Evolutionary conservation across 1,140 invertebrate species (phyloP), one percentile per base, ranked within the genome.

Genomic region (Leptinotarsa texana): DNA sequence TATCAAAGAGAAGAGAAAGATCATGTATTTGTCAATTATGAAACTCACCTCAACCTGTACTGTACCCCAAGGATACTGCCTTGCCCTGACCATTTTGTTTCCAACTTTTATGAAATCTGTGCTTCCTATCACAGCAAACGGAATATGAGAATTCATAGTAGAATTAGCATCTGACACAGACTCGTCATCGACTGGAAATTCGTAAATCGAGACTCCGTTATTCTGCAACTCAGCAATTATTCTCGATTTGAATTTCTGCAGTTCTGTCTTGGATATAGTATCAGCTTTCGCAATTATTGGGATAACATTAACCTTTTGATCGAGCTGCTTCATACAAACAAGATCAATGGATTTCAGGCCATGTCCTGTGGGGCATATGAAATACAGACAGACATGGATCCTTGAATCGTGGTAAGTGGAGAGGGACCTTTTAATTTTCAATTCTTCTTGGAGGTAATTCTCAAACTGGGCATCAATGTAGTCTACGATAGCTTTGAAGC

Each of bases 51-150:
- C 98, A 74, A 99, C 97, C 92, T 99, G 97, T 11, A 99, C 98
- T 4, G 96, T 98, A 65, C 98, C 98, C 98, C 98, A 99, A n/a
- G 98, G 98, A 89, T 99, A 99, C 85, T 99, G 96, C 17, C 98
- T 88, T 1, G 97, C 78, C 48, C 78, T 73, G 13, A 79, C 78
- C 57, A 77, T 68, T 88, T 99, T 99, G 84, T 96, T 98, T 49
- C 97, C 98, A 71, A 99, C 92, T 79, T 96, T 93, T 48, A 98
- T 94, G 87, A 99, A 98, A 87, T 99, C 98, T 17, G 95, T 98
- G 83, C 96, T 98, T 51, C 98, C 98, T 66, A 99, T 97, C 15
- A 99, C 96, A 63, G 98, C 98, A 88, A 99, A 99, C 24, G 98
- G 98, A 75, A 98, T 90, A 85, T 97, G 93, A 63, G 90, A 89